Conservation (phyloP, 2,113 vertebrate species). For the Scomber colias region DNA sequence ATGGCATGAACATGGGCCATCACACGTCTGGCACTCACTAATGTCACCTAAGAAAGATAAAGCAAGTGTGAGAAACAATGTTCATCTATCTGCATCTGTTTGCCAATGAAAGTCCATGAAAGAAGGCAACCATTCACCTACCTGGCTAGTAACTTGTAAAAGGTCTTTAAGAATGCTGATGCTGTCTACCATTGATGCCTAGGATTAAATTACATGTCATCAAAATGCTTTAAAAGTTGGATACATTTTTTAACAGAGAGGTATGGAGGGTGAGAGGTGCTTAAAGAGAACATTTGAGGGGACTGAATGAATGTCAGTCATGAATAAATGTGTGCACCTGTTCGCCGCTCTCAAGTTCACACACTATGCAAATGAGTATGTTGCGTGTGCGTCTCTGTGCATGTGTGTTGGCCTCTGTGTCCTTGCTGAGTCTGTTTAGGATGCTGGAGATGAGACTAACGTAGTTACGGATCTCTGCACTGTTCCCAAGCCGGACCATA, state of each 20-base stretch:
- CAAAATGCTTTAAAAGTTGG: background rate
- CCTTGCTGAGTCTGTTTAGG: slow-evolving; percentile 81
- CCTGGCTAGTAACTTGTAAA: slow-evolving; percentile 79
- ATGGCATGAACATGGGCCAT: slow-evolving; percentile 54
- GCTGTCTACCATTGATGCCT: slow-evolving; percentile 78
- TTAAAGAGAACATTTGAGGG: too few species aligned
- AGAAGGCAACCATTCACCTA: slow-evolving; percentile 43
- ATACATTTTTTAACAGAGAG: background rate
- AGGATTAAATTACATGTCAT: slow-evolving; percentile 23
- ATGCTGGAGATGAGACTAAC: slow-evolving; percentile 76
- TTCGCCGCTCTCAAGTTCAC: slow-evolving; percentile 63
- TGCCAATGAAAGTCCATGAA: background rate
- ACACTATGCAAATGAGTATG: slow-evolving; percentile 77
- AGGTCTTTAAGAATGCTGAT: slow-evolving; percentile 81
- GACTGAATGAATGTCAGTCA: background rate
- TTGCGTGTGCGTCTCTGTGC: slow-evolving; percentile 76
- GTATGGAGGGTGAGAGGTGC: too few species aligned
- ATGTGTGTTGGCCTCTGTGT: slow-evolving; percentile 34
- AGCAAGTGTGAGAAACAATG: background rate
- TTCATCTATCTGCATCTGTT: background rate
- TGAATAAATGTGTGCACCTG: slow-evolving; percentile 74
- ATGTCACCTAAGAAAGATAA: slow-evolving; percentile 70
- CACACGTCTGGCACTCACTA: slow-evolving; percentile 68
- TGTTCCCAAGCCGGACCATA: slow-evolving; percentile 79
- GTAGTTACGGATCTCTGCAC: slow-evolving; percentile 82